Base-by-base conservation (phyloP, 35 echinoderm and acorn worm species). In the Eucidaris tribuloides region DNA sequence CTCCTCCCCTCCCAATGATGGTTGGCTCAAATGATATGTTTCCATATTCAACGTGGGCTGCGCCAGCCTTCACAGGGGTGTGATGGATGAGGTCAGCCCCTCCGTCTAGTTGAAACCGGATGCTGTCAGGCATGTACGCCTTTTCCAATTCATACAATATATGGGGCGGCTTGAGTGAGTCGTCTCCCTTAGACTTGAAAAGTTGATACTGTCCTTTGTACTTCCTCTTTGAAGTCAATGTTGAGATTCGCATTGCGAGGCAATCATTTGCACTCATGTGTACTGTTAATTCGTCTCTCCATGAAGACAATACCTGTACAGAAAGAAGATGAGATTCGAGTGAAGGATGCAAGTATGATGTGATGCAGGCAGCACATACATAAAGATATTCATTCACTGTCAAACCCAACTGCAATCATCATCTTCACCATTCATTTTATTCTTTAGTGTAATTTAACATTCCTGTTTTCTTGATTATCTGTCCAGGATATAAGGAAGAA, bases 61-160 rank as follows among this genome's bases (percentile, higher is more conserved):
- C 6, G 22, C 40, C 85, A 3, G 23, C 29, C 87, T 89, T 89
- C 1, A 89, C 78, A 2, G 87, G 79, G 11, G 87, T 89, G 48
- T 77, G 65, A 37, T 89, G 87, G 4, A 82, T 58, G 34, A 42
- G 5, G 7, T 57, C 77, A 15, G 19, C 24, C 2, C 18, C 62
- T 3, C 25, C 62, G 2, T 31, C 24, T 45, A 82, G n/a, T 43
- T 71, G 27, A 39, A 72, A 89, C 20, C 80, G n/a, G 25, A 70
- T 66, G 32, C 20, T 89, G 20, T 80, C 87, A 3, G 87, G 87
- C 87, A 83, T 66, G 48, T 35, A 89, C 11, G 19, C 46, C 76
- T 50, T 62, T 29, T 82, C 63, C 4, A 38, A 48, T 28, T 50
- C 48, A 30, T 22, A 42, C 4, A 89, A 37, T 6, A 39, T 40